Base-by-base conservation (phyloP, 2,888 invertebrate species). In the Folsomia candida region DNA sequence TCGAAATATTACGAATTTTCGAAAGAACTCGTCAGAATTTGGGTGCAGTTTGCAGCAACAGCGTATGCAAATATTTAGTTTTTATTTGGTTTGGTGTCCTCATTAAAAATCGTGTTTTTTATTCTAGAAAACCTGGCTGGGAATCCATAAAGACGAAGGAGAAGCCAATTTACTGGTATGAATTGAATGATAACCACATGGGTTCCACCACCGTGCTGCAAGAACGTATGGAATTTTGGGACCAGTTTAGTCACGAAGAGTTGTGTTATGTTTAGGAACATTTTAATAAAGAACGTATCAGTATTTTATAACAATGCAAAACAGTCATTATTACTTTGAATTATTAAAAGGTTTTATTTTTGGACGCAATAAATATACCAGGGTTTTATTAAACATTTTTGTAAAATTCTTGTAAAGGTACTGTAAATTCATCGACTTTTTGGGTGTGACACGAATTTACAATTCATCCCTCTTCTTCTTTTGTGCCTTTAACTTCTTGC, bases 211-310 rank as follows among this genome's bases (percentile, higher is more conserved):
- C 47, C 9, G 63, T 66, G 6, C 26, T 74, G 2, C 37, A 66
- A 2, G 70, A 71, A 18, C 25, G 76, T 51, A 76, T 74, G 72
- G 27, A 67, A 0, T 74, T 76, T 51, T 74, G 73, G 73, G 74
- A 76, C 63, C 67, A 69, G 22, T 76, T 71, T 65, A 63, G 64
- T 20, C 69, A 70, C 24, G 65, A 74, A 54, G 63, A 74, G 47
- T 28, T 76, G 25, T 57, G 22, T 11, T 74, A 72, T 47, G 72
- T 62, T 20, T 72, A 47, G 58, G 18, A 47, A 62, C n/a, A n/a
- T n/a, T n/a, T n/a, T n/a, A n/a, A n/a, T n/a, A n/a, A n/a, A n/a
- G n/a, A n/a, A n/a, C n/a, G n/a, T n/a, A n/a, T n/a, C n/a, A n/a
- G n/a, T n/a, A n/a, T n/a, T n/a, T n/a, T n/a, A n/a, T n/a, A n/a